Conservation (phyloP, 2,113 vertebrate species). For the Zosterops hypoxanthus region DNA sequence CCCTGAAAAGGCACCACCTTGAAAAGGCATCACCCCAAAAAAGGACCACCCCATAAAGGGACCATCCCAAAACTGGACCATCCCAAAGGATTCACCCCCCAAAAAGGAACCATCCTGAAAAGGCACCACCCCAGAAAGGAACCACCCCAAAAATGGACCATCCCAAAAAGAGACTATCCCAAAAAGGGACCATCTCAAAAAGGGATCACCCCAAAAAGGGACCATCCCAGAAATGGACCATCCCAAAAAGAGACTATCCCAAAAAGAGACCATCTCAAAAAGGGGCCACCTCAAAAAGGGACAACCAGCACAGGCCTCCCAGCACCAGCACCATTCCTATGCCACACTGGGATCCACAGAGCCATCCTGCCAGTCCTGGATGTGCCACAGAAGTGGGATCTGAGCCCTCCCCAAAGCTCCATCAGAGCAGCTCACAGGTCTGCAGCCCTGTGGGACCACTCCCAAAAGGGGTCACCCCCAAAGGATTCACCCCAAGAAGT, state of each 20-base stretch:
- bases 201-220: too few species aligned
- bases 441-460: not conserved
- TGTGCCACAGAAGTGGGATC: rapidly evolving
- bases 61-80: not conserved
- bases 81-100: not conserved
- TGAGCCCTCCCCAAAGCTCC: not conserved
- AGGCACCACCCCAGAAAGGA: not conserved
- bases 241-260: too few species aligned
- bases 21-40: not conserved
- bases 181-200: not conserved
- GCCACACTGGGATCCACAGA: rapidly evolving
- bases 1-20: not conserved
- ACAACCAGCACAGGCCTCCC: not conserved
- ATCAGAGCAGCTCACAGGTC: not conserved
- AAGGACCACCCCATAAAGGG: too few species aligned
- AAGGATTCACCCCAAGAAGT: not conserved
- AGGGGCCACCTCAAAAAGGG: not conserved
- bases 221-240: not conserved
- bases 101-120: not conserved
- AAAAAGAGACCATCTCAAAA: not conserved
- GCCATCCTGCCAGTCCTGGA: not conserved
- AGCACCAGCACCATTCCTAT: rapidly evolving
- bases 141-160: not conserved
- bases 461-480: not conserved
- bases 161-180: too few species aligned